Evolutionary conservation across 1,140 invertebrate genomes (phyloP).

Genomic region (Neoseiulus cucumeris): DNA sequence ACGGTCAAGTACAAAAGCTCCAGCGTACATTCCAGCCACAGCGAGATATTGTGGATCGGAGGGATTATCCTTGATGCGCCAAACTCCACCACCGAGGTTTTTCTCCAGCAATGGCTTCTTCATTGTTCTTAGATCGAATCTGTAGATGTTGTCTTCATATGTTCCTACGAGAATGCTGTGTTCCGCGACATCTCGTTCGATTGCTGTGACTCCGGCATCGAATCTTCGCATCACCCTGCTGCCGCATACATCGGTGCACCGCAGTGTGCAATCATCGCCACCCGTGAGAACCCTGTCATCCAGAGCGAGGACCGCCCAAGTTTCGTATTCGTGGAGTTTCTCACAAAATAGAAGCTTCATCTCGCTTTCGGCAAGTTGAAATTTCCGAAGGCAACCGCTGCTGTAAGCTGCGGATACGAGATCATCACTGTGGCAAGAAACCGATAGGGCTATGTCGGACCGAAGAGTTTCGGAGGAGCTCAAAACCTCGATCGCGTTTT

Average conservation of each 20-base stretch:
- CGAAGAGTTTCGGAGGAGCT: neutral
- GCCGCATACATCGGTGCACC: neutral
- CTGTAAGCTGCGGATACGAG: neutral
- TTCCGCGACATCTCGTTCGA: neutral
- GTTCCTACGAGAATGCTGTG: neutral
- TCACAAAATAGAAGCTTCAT: neutral
- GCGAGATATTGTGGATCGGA: neutral
- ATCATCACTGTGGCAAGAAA: neutral
- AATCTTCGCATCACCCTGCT: neutral
- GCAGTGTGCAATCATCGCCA: neutral
- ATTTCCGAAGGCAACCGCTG: neutral
- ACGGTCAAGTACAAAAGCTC: neutral
- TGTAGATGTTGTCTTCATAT: neutral
- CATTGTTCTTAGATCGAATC: neutral
- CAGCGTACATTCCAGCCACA: slow-evolving; percentile 6
- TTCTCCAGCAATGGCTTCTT: neutral
- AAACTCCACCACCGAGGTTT: neutral
- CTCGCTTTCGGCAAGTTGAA: neutral
- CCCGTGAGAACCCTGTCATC: neutral
- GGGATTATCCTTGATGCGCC: neutral
- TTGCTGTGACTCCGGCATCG: neutral
- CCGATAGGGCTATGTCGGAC: neutral
- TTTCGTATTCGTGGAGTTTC: neutral
- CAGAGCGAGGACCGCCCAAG: neutral
- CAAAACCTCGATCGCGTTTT: neutral